Conservation (phyloP, 2,888 invertebrate species). For the Drosophila monieri region DNA sequence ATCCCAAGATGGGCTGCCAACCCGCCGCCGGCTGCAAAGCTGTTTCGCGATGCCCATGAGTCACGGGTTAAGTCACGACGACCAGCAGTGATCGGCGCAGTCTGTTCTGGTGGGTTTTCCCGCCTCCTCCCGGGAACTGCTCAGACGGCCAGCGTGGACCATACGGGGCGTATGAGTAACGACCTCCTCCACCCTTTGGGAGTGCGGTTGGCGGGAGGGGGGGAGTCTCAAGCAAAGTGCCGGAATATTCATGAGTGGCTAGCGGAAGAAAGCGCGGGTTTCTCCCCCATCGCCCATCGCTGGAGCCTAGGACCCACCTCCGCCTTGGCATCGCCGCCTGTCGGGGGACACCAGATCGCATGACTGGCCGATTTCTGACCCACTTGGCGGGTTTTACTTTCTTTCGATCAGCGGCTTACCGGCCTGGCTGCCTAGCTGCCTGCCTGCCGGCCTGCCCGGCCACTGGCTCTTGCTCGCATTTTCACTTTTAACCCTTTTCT, state of each 20-base stretch:
- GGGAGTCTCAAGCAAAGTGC: too few species aligned
- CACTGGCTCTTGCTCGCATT: constrained; percentile 33
- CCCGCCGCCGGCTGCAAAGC: background rate
- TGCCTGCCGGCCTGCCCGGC: too few species aligned
- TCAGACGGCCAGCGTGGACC: too few species aligned
- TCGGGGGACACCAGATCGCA: constrained; percentile 10
- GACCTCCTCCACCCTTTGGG: too few species aligned
- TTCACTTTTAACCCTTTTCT: constrained; percentile 62
- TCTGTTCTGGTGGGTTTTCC: background rate
- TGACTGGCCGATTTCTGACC: constrained; percentile 70
- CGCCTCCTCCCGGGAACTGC: too few species aligned
- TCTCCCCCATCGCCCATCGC: background rate
- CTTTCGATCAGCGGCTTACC: constrained; percentile 52
- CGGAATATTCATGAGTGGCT: background rate
- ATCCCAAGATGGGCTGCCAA: constrained; percentile 8
- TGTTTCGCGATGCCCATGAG: constrained; percentile 9
- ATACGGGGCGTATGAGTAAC: background rate
- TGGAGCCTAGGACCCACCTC: background rate
- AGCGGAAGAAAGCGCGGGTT: background rate
- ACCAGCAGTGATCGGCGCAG: background rate
- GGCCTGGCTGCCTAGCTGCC: too few species aligned
- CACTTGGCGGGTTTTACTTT: constrained; percentile 74
- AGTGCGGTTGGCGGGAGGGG: too few species aligned
- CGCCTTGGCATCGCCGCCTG: background rate
- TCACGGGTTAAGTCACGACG: constrained; percentile 12